phyloP scores from a whole-genome alignment of 2,797 vertebrate genomes.

The Myotis daubentonii region DNA sequence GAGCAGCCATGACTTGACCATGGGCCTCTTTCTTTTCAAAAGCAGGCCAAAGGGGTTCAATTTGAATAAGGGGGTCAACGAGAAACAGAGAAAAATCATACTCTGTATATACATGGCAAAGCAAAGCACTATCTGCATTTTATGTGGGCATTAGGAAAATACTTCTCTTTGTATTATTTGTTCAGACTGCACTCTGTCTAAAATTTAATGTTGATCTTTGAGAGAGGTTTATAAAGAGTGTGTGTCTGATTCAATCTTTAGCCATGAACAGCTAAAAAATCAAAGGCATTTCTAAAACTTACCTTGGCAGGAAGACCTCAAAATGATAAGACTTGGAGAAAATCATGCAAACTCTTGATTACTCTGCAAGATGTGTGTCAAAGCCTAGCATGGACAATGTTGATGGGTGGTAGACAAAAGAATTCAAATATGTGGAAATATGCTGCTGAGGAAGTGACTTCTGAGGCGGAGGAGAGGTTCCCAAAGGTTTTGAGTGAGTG shows the following conservation, averaged over 20 bases:
- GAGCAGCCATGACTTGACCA: not conserved
- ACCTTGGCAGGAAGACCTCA: conserved; percentile 6
- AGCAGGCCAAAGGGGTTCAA: not conserved
- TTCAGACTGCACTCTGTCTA: not conserved
- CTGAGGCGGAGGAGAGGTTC: not conserved
- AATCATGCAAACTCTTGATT: not conserved
- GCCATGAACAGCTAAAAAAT: conserved; percentile 19
- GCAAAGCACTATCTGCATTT: conserved; percentile 20
- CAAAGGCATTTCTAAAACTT: conserved; percentile 39
- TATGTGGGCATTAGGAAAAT: not conserved
- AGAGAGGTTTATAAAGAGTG: not conserved
- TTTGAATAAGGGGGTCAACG: not conserved
- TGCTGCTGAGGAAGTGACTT: not conserved
- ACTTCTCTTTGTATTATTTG: conserved; percentile 21
- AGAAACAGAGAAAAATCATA: not conserved
- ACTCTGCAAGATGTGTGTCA: not conserved
- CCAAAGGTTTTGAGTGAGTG: not conserved
- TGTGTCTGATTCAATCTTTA: conserved; percentile 4
- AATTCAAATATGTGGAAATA: conserved; percentile 23
- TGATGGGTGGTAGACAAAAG: not conserved
- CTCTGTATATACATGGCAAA: not conserved
- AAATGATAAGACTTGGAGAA: not conserved
- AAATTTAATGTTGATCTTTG: conserved; percentile 41
- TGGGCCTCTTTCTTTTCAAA: conserved; percentile 27
- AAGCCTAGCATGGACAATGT: not conserved